A percentile compares a stretch with the other conserved stretches of the same genome.
Evolutionary conservation across 2,888 invertebrate species (phyloP).

Genomic region (Athalia circularis): DNA sequence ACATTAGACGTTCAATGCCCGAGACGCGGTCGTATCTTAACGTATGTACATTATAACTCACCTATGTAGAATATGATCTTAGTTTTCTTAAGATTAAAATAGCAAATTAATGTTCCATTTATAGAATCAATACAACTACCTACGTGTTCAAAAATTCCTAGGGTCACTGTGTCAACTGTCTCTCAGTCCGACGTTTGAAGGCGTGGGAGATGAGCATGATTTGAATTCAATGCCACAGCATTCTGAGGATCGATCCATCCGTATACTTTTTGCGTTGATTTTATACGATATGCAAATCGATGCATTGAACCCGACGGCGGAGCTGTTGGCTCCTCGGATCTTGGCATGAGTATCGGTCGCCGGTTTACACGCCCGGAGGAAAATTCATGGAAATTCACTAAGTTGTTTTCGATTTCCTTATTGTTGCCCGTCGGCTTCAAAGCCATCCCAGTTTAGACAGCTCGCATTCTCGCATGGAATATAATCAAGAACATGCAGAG

Average conservation of each 20-base stretch:
- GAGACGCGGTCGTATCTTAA: not conserved
- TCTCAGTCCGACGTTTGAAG: too few species aligned
- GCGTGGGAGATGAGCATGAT: too few species aligned
- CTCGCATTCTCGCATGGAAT: slow-evolving; percentile 18
- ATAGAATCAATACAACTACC: too few species aligned
- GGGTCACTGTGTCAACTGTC: too few species aligned
- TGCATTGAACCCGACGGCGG: not conserved
- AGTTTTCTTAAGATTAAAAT: too few species aligned
- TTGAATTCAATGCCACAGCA: slow-evolving; percentile 15
- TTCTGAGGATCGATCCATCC: not conserved
- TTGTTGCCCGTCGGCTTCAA: not conserved
- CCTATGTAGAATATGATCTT: too few species aligned
- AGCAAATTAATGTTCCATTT: too few species aligned
- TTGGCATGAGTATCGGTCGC: not conserved
- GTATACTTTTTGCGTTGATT: not conserved
- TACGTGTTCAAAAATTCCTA: too few species aligned
- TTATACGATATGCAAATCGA: slow-evolving; percentile 32
- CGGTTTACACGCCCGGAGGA: slow-evolving; percentile 6
- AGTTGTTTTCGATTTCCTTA: slow-evolving; percentile 17
- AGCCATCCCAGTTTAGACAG: not conserved
- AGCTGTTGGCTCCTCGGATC: slow-evolving; percentile 5
- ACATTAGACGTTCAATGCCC: slow-evolving; percentile 42
- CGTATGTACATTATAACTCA: not conserved
- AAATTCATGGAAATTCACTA: slow-evolving; percentile 39
- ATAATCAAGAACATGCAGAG: not conserved